A percentile compares a stretch with the other conserved stretches of the same genome.
These are phyloP conservation scores for Zhuqinia jingwanae DNA, from an alignment of 2,888 invertebrate species.

Conservation along the genomic window DNA sequence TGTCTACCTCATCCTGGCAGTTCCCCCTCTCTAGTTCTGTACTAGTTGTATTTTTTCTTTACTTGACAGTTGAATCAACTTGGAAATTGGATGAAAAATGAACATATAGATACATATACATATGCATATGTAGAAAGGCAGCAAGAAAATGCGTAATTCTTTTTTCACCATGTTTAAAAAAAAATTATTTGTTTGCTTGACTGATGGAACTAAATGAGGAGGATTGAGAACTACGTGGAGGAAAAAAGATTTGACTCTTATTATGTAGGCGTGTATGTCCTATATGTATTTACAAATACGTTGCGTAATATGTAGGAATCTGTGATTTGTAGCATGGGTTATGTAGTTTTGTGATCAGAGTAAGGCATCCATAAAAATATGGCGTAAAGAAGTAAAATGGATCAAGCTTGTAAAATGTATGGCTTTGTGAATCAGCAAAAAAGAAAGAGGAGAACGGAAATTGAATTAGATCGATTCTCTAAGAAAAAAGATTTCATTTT, in stretches of 20 bases:
- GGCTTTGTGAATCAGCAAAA: background rate
- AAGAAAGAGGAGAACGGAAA: constrained; percentile 13
- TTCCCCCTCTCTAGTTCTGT: no score
- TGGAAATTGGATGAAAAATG: no score
- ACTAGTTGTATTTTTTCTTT: no score
- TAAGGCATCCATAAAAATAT: no score
- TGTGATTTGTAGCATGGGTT: no score
- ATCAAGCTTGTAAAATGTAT: no score
- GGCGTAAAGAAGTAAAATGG: no score
- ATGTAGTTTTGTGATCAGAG: no score
- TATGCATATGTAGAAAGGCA: background rate
- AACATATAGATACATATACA: background rate
- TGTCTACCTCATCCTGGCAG: no score
- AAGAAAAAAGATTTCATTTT: background rate
- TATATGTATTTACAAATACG: no score
- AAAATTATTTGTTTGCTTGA: constrained; percentile 12
- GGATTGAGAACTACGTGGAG: constrained; percentile 9
- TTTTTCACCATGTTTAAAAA: background rate
- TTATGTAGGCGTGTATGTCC: no score
- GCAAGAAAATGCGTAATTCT: background rate
- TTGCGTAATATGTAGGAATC: no score
- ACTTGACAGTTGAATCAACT: background rate
- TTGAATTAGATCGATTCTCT: constrained; percentile 45
- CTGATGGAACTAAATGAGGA: constrained; percentile 28
- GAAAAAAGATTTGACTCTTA: background rate